phyloP scores from a whole-genome alignment of 2,888 invertebrate genomes.

The Euphydryas editha region DNA sequence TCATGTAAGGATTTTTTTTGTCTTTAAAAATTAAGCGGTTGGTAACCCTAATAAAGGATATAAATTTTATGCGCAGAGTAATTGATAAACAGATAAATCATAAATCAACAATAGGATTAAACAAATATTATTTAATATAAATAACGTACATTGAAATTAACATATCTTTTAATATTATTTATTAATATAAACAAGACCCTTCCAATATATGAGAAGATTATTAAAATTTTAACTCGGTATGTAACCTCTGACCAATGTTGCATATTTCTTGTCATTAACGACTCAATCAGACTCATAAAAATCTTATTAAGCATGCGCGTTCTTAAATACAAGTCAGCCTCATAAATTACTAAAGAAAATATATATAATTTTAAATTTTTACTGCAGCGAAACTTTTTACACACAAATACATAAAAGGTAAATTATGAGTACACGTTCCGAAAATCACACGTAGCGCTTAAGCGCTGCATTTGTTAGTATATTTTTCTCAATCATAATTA shows the following conservation, averaged over 20 bases:
- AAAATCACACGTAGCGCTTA: too few relatives aligned
- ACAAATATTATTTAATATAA: neutral
- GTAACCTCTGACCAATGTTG: constrained; percentile 4
- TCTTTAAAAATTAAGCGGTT: neutral
- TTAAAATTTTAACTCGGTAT: constrained; percentile 1
- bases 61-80: neutral
- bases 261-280: constrained; percentile 3
- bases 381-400: too few relatives aligned
- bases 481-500: too few relatives aligned
- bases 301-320: neutral
- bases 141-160: neutral
- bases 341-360: too few relatives aligned
- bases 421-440: too few relatives aligned
- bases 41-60: neutral
- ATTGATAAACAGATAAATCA: neutral
- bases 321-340: neutral
- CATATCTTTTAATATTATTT: neutral
- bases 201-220: neutral
- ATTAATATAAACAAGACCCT: constrained; percentile 2
- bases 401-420: too few relatives aligned
- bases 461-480: too few relatives aligned
- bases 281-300: constrained; percentile 3
- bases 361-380: too few relatives aligned
- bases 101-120: neutral
- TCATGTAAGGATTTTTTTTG: neutral